Conservation (phyloP, 2,113 vertebrate genomes). For the Aythya baeri region DNA sequence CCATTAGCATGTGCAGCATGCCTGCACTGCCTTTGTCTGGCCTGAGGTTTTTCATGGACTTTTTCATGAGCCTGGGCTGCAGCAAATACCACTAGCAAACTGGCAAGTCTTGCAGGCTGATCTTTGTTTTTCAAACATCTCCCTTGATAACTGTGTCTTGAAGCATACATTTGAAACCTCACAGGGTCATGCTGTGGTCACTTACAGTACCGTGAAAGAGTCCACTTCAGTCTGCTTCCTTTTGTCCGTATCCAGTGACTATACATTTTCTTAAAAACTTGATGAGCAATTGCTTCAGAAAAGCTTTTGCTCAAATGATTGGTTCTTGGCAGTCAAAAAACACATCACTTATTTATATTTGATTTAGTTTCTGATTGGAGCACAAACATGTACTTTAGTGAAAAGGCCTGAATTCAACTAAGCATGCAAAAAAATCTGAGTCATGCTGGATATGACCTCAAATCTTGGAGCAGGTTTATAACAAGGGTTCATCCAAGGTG, state of each 20-base stretch:
- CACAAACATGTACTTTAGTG: background rate
- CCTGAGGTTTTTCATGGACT: background rate
- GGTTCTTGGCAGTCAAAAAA: constrained; percentile 30
- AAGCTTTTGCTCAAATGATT: constrained; percentile 17
- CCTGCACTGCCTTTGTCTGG: background rate
- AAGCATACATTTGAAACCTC: background rate
- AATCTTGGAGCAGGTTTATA: background rate
- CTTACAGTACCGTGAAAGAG: background rate
- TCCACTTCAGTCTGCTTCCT: background rate
- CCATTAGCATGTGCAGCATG: accelerated
- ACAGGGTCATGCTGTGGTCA: background rate
- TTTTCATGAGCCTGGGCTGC: accelerated
- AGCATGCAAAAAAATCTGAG: background rate
- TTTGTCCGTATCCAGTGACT: background rate
- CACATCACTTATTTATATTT: background rate
- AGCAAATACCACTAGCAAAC: accelerated
- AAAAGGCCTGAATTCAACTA: background rate
- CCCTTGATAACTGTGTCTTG: background rate
- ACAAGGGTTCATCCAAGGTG: accelerated
- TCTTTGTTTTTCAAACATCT: background rate
- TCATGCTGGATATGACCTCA: background rate
- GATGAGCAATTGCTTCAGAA: constrained; percentile 13
- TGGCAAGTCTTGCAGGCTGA: background rate
- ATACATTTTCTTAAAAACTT: background rate
- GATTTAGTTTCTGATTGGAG: constrained; percentile 8